Evolutionary conservation across 2,113 vertebrate genomes (phyloP), one percentile per base, ranked within the genome.

Genomic region (Vulpes lagopus): DNA sequence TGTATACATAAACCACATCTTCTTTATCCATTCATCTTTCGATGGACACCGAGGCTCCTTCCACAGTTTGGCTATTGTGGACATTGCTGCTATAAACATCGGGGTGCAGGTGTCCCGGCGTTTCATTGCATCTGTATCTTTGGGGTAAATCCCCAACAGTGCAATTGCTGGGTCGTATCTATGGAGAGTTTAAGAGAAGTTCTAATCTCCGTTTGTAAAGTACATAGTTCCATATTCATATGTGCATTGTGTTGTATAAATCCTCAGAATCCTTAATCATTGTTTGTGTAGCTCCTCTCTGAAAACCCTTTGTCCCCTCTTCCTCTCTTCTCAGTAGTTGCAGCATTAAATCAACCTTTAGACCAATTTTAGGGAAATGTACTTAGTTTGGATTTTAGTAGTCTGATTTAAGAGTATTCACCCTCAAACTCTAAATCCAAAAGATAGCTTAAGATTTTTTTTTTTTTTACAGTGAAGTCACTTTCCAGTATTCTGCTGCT

Each of bases 391-490:
- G 60, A 86, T 74, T 95, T 97, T 87, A 91, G 32, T 80, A 67
- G 59, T 95, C 85, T 97, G 88, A 94, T 86, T 98, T 96, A 93
- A 96, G 76, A 84, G 59, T 95, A 87, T 90, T 93, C 76, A 84
- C 82, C 74, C n/a, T 32, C 27, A 92, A 96, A 94, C 65, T 91
- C 71, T 96, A 95, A 96, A 97, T 96, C 84, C 16, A 91, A 89
- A 92, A 94, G 73, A 64, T 27, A 81, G 84, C 57, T 89, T 82
- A 32, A n/a, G 95, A 53, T 89, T 89, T 43, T 97, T 94, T 89
- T 89, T 97, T 94, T 91, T 97, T 94, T 84, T 38, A 91, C 43
- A 62, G 15, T 79, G 55, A 90, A 84, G 20, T 55, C 85, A 59
- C 87, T 27, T 87, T 96, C 89, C 11, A 15, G 71, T 84, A 87